These are phyloP conservation scores for Latrodectus elegans DNA, from an alignment of 2,888 invertebrate genomes.

Conservation along the genomic window DNA sequence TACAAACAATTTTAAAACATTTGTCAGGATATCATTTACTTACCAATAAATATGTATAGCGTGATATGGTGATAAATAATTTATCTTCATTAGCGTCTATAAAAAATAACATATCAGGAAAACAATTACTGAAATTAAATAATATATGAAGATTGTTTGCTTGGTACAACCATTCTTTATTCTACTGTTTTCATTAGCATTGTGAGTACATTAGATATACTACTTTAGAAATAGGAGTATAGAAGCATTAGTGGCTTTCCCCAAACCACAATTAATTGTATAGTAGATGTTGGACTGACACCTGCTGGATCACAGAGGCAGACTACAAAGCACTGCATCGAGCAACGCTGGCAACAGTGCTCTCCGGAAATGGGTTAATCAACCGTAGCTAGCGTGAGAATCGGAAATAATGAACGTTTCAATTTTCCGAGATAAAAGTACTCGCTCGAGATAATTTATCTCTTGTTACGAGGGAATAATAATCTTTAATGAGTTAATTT, in stretches of 20 bases:
- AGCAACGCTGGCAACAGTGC: neutral
- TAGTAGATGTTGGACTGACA: slow-evolving; percentile 19
- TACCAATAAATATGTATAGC: too few relatives aligned
- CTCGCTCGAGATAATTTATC: slow-evolving; percentile 17
- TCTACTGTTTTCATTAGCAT: too few relatives aligned
- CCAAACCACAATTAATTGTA: slow-evolving; percentile 19
- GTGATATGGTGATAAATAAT: too few relatives aligned
- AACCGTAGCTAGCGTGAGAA: slow-evolving; percentile 17
- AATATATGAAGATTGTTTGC: too few relatives aligned
- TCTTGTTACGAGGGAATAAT: slow-evolving; percentile 18
- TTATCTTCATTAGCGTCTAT: too few relatives aligned
- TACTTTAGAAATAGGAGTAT: neutral
- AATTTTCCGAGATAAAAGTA: slow-evolving; percentile 11
- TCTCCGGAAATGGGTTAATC: slow-evolving; percentile 34
- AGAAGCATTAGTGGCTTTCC: slow-evolving; percentile 6
- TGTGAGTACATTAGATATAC: too few relatives aligned
- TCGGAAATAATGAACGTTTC: slow-evolving; percentile 39
- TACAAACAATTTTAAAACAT: too few relatives aligned
- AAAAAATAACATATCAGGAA: too few relatives aligned
- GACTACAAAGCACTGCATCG: neutral
- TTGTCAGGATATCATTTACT: too few relatives aligned
- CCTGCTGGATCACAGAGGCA: slow-evolving; percentile 22
- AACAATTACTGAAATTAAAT: too few relatives aligned
- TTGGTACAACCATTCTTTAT: too few relatives aligned
- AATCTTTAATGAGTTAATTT: slow-evolving; percentile 47